Conservation (phyloP, 2,797 vertebrate genomes). For the Bryconaethiops microstoma region DNA sequence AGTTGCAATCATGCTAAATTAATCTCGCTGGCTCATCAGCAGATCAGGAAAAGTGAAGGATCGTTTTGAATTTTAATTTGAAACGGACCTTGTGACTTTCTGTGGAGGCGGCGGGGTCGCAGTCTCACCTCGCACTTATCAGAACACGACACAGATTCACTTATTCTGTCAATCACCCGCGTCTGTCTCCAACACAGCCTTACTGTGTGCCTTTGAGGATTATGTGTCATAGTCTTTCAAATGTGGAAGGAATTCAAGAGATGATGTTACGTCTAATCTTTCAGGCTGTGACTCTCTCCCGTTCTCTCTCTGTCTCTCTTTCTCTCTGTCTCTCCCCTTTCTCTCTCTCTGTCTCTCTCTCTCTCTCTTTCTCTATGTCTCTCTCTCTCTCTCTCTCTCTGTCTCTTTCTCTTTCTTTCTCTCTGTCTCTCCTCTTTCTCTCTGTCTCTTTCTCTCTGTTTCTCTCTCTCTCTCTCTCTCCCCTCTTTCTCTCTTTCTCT, state of each 20-base stretch:
- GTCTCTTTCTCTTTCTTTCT: too few relatives aligned
- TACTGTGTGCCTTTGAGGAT: neutral
- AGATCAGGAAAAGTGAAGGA: constrained; percentile 26
- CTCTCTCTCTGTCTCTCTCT: neutral
- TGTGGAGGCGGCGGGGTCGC: constrained; percentile 30
- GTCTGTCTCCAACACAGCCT: neutral
- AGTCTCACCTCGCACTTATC: constrained; percentile 35
- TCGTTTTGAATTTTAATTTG: constrained; percentile 44
- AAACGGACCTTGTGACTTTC: constrained; percentile 39
- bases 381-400: neutral
- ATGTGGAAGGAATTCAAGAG: neutral
- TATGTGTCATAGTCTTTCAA: constrained; percentile 12
- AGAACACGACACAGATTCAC: constrained; percentile 19
- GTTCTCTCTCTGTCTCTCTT: neutral
- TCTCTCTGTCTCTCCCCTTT: too few relatives aligned
- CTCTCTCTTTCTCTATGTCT: neutral
- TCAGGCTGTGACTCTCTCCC: neutral
- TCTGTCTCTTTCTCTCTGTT: too few relatives aligned
- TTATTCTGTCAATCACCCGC: neutral
- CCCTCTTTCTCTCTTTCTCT: too few relatives aligned
- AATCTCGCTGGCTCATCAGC: constrained; percentile 50
- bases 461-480: too few relatives aligned
- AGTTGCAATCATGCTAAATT: constrained; percentile 54
- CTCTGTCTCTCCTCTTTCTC: neutral
- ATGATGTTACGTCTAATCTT: constrained; percentile 13